These are phyloP conservation scores for Onthophagus sagittarius DNA, from an alignment of 2,888 invertebrate species.

Conservation along the genomic window DNA sequence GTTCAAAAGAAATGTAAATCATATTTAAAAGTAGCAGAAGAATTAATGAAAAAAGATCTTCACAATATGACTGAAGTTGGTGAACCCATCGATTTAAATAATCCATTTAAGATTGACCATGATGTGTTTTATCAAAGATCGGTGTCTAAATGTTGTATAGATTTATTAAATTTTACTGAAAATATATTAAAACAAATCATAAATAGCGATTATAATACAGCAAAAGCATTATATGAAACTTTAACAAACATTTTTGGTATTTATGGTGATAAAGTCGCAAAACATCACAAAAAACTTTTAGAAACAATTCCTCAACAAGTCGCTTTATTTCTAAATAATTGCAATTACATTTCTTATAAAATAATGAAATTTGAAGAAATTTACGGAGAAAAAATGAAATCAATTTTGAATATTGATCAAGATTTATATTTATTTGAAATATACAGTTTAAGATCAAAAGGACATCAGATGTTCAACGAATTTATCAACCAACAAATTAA, in stretches of 20 bases:
- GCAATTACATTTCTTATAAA: constrained; percentile 79
- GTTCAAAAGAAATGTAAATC: constrained; percentile 72
- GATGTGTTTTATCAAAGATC: constrained; percentile 34
- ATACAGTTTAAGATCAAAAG: constrained; percentile 63
- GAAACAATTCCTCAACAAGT: constrained; percentile 85
- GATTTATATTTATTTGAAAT: constrained; percentile 67
- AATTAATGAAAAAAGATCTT: constrained; percentile 76
- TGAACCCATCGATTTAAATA: constrained; percentile 47
- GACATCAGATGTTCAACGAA: constrained; percentile 64
- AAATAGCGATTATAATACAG: constrained; percentile 58
- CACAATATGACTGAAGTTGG: constrained; percentile 64
- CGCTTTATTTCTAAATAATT: constrained; percentile 87
- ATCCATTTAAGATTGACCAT: constrained; percentile 48
- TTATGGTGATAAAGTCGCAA: constrained; percentile 74
- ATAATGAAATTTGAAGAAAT: constrained; percentile 51
- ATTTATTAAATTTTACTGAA: constrained; percentile 61
- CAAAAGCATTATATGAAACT: constrained; percentile 64
- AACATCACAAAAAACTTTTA: constrained; percentile 74
- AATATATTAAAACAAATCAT: constrained; percentile 65
- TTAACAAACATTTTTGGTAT: constrained; percentile 70
- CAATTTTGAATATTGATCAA: constrained; percentile 44
- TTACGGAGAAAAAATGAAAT: constrained; percentile 58
- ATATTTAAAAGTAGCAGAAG: constrained; percentile 64
- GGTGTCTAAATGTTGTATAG: constrained; percentile 60
- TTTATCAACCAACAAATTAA: constrained; percentile 74